phyloP scores from a whole-genome alignment of 2,113 vertebrate species.

The Platysteira castanea region DNA sequence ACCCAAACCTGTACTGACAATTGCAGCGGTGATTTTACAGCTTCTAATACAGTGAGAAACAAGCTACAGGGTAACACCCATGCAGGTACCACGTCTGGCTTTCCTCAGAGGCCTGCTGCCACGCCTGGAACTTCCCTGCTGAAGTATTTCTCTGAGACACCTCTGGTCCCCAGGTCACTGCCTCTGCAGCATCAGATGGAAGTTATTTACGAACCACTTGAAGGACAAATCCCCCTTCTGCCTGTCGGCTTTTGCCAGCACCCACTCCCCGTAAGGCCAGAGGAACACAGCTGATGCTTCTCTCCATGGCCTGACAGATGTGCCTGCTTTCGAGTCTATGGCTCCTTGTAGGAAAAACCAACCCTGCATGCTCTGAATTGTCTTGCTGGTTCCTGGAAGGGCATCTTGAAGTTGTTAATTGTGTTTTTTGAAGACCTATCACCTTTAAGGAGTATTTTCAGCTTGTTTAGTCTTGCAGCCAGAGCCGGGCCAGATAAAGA shows the following conservation, averaged over 20 bases:
- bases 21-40: background rate
- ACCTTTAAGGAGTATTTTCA: background rate
- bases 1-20: background rate
- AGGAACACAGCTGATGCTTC: fast-evolving
- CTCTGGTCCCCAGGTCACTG: background rate
- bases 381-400: background rate
- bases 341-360: background rate
- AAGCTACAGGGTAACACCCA: background rate
- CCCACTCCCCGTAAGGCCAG: fast-evolving
- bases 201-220: fast-evolving
- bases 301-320: background rate
- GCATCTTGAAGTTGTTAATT: background rate
- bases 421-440: background rate
- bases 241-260: background rate
- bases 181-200: background rate
- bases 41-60: background rate
- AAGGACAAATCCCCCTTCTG: background rate
- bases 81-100: background rate
- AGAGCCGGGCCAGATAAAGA: background rate
- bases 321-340: background rate
- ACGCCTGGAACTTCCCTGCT: background rate
- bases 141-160: background rate
- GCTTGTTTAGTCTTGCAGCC: background rate
- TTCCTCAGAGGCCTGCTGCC: background rate
- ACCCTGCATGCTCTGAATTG: fast-evolving